Conservation (phyloP, 2,113 vertebrate species). For the Mesitornis unicolor region DNA sequence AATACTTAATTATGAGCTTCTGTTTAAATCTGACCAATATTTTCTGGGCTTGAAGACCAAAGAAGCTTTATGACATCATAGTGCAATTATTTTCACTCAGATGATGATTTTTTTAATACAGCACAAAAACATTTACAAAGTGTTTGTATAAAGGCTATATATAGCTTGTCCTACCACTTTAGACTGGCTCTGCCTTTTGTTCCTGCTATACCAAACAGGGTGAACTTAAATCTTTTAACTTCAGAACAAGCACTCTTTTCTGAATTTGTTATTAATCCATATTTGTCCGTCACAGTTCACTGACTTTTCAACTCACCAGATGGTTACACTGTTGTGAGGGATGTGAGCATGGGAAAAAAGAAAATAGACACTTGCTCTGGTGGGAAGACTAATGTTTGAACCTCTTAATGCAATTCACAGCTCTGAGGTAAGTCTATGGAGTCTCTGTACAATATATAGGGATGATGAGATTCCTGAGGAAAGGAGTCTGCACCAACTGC, state of each 20-base stretch:
- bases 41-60: background rate
- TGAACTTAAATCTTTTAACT: background rate
- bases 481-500: background rate
- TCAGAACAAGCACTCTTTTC: background rate
- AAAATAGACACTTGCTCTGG: background rate
- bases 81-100: background rate
- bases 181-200: background rate
- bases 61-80: background rate
- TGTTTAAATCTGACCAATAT: background rate
- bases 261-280: background rate
- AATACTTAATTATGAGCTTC: background rate
- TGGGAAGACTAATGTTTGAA: background rate
- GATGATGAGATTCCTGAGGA: background rate
- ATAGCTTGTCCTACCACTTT: background rate
- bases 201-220: background rate
- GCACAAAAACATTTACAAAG: background rate
- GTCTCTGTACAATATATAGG: background rate
- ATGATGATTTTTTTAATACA: background rate
- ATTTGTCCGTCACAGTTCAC: background rate
- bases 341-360: background rate
- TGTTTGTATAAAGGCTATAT: background rate
- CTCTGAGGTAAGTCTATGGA: background rate
- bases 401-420: background rate
- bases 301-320: background rate
- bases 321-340: background rate